phyloP scores from a whole-genome alignment of 2,888 invertebrate species.

The Griposia aprilina region DNA sequence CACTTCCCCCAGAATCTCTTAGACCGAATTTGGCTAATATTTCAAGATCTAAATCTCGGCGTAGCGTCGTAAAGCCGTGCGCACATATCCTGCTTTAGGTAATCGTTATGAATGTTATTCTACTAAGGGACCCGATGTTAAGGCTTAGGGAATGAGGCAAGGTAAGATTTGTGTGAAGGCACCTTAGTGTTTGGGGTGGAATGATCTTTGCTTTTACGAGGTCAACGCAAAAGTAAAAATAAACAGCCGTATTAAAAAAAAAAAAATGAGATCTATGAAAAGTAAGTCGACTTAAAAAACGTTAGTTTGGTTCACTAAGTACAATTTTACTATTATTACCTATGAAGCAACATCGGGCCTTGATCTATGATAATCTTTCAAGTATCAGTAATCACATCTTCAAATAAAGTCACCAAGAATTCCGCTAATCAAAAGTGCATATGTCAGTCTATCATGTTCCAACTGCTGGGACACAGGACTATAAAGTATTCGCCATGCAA shows the following conservation, averaged over 20 bases:
- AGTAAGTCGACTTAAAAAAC: too few species aligned
- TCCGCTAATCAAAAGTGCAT: background rate
- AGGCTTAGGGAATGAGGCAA: conserved; percentile 54
- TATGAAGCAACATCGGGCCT: background rate
- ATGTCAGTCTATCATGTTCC: too few species aligned
- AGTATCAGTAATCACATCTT: background rate
- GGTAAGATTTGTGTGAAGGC: conserved; percentile 51
- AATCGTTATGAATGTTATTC: conserved; percentile 67
- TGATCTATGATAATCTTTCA: background rate
- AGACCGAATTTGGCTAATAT: conserved; percentile 64
- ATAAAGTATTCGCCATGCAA: background rate
- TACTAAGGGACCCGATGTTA: conserved; percentile 58
- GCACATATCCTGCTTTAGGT: conserved; percentile 65
- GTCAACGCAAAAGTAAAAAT: background rate
- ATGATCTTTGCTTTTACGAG: conserved; percentile 1
- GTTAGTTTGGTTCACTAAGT: too few species aligned
- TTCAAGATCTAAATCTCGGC: conserved; percentile 68
- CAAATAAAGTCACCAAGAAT: background rate
- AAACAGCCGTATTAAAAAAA: too few species aligned
- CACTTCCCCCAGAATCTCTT: conserved; percentile 50
- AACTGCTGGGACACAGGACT: background rate
- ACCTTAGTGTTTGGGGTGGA: background rate
- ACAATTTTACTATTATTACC: too few species aligned
- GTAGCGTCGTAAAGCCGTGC: conserved; percentile 54
- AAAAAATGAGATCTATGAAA: background rate